A percentile compares a stretch with the other conserved stretches of the same genome.
phyloP scores from a whole-genome alignment of 2,797 vertebrate genomes.

The Smutsia temminckii region DNA sequence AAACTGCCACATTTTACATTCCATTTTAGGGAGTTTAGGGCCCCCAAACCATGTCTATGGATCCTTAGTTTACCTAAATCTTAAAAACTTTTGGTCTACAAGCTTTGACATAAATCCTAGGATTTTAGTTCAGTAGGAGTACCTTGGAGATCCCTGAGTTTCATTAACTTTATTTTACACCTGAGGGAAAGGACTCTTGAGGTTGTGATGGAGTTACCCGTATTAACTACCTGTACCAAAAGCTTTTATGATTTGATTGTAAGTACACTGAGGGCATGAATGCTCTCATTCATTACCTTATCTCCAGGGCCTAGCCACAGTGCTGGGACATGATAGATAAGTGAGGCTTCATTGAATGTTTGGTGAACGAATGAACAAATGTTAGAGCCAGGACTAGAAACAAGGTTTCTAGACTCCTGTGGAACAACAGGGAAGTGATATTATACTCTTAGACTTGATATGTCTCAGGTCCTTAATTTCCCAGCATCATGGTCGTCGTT shows the following conservation, averaged over 20 bases:
- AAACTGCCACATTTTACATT: not conserved
- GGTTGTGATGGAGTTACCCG: not conserved
- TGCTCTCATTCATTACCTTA: not conserved
- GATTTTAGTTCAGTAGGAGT: not conserved
- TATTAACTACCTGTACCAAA: not conserved
- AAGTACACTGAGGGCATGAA: not conserved
- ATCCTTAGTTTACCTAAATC: not conserved
- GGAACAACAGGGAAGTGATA: not conserved
- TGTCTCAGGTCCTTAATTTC: not conserved
- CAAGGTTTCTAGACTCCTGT: not conserved
- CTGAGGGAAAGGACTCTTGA: not conserved
- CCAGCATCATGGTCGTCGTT: not conserved
- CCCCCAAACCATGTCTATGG: not conserved
- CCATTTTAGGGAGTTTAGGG: not conserved
- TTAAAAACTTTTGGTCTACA: not conserved
- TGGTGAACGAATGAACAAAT: not conserved
- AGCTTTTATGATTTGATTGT: accelerated
- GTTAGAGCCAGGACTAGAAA: not conserved
- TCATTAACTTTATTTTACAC: not conserved
- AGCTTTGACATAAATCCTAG: not conserved
- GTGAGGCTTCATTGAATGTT: not conserved
- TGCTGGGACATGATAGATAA: not conserved
- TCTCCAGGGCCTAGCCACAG: not conserved
- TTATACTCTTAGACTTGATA: not conserved
- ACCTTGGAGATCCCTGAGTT: not conserved